These are phyloP conservation scores for Gonocerus acuteangulatus DNA, from an alignment of 2,888 invertebrate species.

Conservation along the genomic window DNA sequence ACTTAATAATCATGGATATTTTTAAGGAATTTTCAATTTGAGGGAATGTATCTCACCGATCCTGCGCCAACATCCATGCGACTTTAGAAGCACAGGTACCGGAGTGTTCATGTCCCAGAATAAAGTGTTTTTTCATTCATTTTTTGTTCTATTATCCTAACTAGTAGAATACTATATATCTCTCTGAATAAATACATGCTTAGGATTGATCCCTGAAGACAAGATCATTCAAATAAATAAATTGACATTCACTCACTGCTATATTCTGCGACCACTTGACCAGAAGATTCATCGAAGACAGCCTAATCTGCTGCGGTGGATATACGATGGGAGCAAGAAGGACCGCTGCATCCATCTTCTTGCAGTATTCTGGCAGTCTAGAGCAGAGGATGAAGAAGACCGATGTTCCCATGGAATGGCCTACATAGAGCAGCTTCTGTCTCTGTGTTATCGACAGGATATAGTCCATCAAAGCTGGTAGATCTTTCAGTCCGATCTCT, in stretches of 20 bases:
- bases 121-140: no score
- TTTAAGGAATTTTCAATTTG: no score
- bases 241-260: conserved; percentile 1
- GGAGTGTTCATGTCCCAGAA: no score
- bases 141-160: no score
- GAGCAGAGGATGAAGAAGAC: conserved; percentile 35
- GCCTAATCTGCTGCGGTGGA: conserved; percentile 11
- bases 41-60: no score
- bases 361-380: conserved; percentile 37
- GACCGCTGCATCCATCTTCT: conserved; percentile 32
- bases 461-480: conserved; percentile 50
- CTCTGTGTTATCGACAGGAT: conserved; percentile 43
- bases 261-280: background rate
- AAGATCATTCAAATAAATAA: no score
- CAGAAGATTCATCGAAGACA: background rate
- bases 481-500: conserved; percentile 50
- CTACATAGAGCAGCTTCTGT: conserved; percentile 47
- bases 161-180: no score
- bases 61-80: no score
- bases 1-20: no score
- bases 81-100: no score
- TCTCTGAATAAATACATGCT: no score
- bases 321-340: conserved; percentile 36
- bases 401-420: conserved; percentile 45
- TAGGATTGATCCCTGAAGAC: no score